Conservation (phyloP, 2,113 vertebrate species). For the Triplophysa rosa region DNA sequence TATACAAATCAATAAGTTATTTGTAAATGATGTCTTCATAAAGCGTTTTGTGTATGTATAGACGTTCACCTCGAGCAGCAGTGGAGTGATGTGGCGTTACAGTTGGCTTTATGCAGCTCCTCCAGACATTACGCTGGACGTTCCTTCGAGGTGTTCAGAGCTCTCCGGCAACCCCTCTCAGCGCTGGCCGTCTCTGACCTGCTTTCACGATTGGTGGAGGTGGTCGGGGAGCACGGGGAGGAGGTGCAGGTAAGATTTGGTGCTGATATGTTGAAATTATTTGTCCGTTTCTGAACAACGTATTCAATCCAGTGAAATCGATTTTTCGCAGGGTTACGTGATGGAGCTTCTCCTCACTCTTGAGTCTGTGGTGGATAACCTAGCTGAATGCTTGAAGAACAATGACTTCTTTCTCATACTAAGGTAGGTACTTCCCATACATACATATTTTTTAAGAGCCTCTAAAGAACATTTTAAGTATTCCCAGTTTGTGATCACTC, state of each 20-base stretch:
- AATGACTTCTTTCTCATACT: slow-evolving; percentile 84
- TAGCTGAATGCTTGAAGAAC: slow-evolving; percentile 94
- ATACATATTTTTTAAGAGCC: neutral
- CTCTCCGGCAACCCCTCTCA: slow-evolving; percentile 91
- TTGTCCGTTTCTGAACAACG: neutral
- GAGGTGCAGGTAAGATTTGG: slow-evolving; percentile 75
- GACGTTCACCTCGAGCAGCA: slow-evolving; percentile 83
- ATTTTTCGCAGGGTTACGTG: slow-evolving; percentile 83
- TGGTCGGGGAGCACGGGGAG: slow-evolving; percentile 85
- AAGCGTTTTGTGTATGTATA: slow-evolving; percentile 4
- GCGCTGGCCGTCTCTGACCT: slow-evolving; percentile 90
- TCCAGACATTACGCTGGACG: slow-evolving; percentile 94
- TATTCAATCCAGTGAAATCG: neutral
- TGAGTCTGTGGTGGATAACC: slow-evolving; percentile 91
- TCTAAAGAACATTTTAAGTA: neutral
- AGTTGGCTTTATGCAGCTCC: slow-evolving; percentile 95
- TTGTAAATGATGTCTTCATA: neutral
- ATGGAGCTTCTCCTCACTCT: slow-evolving; percentile 95
- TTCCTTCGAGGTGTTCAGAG: slow-evolving; percentile 95
- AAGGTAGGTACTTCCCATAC: slow-evolving; percentile 67
- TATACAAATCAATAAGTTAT: neutral
- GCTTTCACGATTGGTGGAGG: slow-evolving; percentile 88
- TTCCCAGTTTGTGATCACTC: neutral
- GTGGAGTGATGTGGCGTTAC: slow-evolving; percentile 92
- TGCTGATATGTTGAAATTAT: slow-evolving; percentile 49